Evolutionary conservation across 2,797 vertebrate species (phyloP).

Genomic region (Orestias chungarensis): DNA sequence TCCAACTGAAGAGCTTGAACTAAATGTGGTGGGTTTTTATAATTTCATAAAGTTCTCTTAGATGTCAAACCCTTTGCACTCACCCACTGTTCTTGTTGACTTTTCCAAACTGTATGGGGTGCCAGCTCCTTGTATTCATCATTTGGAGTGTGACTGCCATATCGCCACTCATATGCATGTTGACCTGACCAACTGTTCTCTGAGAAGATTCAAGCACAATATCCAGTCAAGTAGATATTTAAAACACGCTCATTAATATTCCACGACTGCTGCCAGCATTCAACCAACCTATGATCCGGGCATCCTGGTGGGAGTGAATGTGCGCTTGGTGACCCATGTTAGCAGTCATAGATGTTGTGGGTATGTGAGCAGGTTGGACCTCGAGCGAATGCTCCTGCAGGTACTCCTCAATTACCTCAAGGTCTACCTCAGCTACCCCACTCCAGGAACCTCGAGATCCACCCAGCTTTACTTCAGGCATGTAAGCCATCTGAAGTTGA

Average conservation of each 20-base stretch:
- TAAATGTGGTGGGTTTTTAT: not conserved
- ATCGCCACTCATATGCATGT: constrained; percentile 78
- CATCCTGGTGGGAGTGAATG: constrained; percentile 44
- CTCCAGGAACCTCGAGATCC: constrained; percentile 56
- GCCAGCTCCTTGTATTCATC: constrained; percentile 63
- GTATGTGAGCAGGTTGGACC: constrained; percentile 57
- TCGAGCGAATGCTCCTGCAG: constrained; percentile 82
- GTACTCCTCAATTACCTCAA: constrained; percentile 85
- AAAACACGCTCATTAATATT: not conserved
- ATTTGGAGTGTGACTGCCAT: constrained; percentile 40
- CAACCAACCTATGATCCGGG: constrained; percentile 69
- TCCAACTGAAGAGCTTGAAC: not conserved
- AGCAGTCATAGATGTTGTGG: constrained; percentile 41
- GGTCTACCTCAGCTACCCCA: constrained; percentile 72
- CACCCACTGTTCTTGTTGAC: constrained; percentile 71
- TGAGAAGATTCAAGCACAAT: constrained; percentile 30
- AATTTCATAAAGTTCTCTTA: not conserved
- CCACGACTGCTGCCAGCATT: not conserved
- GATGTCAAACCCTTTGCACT: constrained; percentile 36
- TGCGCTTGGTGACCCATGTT: constrained; percentile 41
- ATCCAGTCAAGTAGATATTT: constrained; percentile 10
- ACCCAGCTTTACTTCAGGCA: constrained; percentile 63
- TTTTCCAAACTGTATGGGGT: constrained; percentile 54
- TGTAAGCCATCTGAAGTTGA: constrained; percentile 70
- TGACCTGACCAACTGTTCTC: constrained; percentile 80